A percentile compares a stretch with the other conserved stretches of the same genome.
These are phyloP conservation scores for Pogonocherus hispidulus DNA, from an alignment of 2,888 invertebrate genomes.

Conservation along the genomic window DNA sequence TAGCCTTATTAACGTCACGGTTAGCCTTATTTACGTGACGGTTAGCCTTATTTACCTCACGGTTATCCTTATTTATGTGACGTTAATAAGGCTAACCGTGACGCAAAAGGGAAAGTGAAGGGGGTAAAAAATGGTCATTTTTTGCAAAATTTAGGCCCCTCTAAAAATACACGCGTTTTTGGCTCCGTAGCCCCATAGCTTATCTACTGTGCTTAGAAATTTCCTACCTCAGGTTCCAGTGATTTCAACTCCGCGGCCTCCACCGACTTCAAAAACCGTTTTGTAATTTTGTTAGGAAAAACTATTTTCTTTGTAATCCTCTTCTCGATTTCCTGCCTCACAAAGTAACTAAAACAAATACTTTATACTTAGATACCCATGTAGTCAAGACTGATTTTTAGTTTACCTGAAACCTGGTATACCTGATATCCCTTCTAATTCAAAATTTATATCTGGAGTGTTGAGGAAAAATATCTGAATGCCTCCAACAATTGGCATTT, in stretches of 20 bases:
- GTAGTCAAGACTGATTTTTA: not conserved
- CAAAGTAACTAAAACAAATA: conserved; percentile 51
- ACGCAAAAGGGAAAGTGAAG: too few species aligned
- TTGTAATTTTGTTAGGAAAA: conserved; percentile 92
- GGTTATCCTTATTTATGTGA: too few species aligned
- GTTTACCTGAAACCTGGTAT: conserved; percentile 90
- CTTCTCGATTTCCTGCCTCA: conserved; percentile 59
- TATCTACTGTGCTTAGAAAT: conserved; percentile 6
- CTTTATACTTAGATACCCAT: not conserved
- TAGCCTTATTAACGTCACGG: too few species aligned
- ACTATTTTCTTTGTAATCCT: conserved; percentile 80
- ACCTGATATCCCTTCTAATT: conserved; percentile 94
- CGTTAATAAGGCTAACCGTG: too few species aligned
- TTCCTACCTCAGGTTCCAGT: conserved; percentile 88
- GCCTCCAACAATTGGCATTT: conserved; percentile 93
- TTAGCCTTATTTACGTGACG: too few species aligned
- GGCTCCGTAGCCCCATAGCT: too few species aligned
- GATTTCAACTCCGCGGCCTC: conserved; percentile 85
- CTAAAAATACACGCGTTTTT: too few species aligned
- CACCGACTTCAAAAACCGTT: conserved; percentile 87
- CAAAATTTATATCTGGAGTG: conserved; percentile 94
- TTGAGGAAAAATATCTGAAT: conserved; percentile 95
- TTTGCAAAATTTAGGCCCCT: too few species aligned
- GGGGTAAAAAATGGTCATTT: too few species aligned
- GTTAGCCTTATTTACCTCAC: too few species aligned